phyloP scores from a whole-genome alignment of 1,140 invertebrate genomes.

The Zaprionus lachaisei region DNA sequence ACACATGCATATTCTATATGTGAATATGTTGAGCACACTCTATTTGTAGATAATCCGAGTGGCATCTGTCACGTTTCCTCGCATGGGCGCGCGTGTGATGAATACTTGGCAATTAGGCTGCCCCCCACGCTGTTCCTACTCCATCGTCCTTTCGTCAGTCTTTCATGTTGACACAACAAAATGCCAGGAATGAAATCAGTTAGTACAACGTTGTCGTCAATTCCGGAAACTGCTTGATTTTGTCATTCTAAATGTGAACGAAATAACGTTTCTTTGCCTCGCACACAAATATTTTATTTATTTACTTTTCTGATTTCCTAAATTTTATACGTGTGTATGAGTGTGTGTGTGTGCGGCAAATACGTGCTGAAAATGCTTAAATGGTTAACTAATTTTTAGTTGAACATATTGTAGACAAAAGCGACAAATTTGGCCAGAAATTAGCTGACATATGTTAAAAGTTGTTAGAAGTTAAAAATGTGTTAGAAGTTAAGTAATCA shows the following conservation, averaged over 20 bases:
- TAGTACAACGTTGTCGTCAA: slow-evolving; percentile 66
- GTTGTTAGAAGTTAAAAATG: slow-evolving; percentile 20
- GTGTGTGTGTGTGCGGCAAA: slow-evolving; percentile 23
- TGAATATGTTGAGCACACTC: slow-evolving; percentile 17
- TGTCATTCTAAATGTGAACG: slow-evolving; percentile 30
- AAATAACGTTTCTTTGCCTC: slow-evolving; percentile 13
- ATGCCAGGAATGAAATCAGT: slow-evolving; percentile 72
- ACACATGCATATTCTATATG: not conserved
- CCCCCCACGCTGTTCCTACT: not conserved
- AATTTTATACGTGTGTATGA: slow-evolving; percentile 23
- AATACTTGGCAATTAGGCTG: slow-evolving; percentile 75
- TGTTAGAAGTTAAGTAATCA: not conserved
- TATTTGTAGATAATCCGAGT: slow-evolving; percentile 47
- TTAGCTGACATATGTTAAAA: slow-evolving; percentile 45
- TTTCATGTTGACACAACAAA: slow-evolving; percentile 64
- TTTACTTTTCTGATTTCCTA: slow-evolving; percentile 72
- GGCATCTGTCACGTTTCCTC: slow-evolving; percentile 75
- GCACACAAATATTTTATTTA: slow-evolving; percentile 78
- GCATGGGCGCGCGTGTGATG: slow-evolving; percentile 77
- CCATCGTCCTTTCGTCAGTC: slow-evolving; percentile 20
- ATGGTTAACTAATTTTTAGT: slow-evolving; percentile 41
- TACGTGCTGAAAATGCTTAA: slow-evolving; percentile 72
- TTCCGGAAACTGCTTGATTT: slow-evolving; percentile 54
- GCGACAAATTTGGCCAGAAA: slow-evolving; percentile 31
- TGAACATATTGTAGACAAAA: slow-evolving; percentile 41